Evolutionary conservation across 2,113 vertebrate species (phyloP), one percentile per base, ranked within the genome.

Genomic region (Muscicapa adusta): DNA sequence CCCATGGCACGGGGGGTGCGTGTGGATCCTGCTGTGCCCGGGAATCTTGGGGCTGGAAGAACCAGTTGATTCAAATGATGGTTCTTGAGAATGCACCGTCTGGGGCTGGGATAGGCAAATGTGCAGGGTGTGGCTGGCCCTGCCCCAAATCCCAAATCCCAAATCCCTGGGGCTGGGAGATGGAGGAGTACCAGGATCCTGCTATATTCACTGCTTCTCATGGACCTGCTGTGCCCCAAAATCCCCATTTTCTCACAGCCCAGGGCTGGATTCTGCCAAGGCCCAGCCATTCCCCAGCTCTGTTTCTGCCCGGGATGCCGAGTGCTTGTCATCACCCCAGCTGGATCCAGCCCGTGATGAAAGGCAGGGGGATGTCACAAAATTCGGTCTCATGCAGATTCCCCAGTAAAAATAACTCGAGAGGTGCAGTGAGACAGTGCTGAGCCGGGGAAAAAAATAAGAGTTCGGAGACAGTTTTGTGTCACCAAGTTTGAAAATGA

Each of bases 31-130:
- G 48, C 63, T 0, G 17, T 87, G 91, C 68, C 84, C 0, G 0
- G 85, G 80, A 4, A 3, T 75, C 74, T 12, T 0, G 2, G 43
- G 94, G 95, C 95, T 89, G 95, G 95, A 96, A 96, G 96, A 96
- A 96, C 95, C 93, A 95, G 96, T 92, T 85, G 62, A 65, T 88
- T 91, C 81, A 95, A 91, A 94, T 72, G 92, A 76, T 57, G 75
- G 45, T 1, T 85, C 85, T 91, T 5, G 3, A 57, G 68, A 89
- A 67, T 1, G 4, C 3, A 7, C 70, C 1, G 54, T 31, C 81
- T 88, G 71, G 74, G 70, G 63, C 70, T 42, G 92, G 88, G 77
- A 81, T 80, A 89, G 38, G 78, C 40, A 53, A 91, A 93, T 1
- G 23, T 7, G 10, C 19, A 28, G 89, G 95, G 85, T 33, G 92